Evolutionary conservation across 2,888 invertebrate genomes (phyloP).

Genomic region (Euzetes globulus): DNA sequence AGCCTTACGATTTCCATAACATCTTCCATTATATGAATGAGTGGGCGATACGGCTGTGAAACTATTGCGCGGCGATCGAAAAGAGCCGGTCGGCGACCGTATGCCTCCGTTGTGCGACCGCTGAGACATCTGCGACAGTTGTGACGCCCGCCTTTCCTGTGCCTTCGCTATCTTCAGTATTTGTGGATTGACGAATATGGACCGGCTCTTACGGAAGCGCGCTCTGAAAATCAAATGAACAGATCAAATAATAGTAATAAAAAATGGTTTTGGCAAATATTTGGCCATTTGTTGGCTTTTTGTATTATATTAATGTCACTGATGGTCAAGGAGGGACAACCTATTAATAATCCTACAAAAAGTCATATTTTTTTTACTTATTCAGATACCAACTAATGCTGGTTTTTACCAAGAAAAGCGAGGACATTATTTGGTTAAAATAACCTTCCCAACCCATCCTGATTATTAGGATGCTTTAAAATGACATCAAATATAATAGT

Average conservation of each 20-base stretch:
- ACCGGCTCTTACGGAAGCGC: constrained; percentile 33
- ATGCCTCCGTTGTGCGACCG: not conserved
- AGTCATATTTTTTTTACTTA: no score
- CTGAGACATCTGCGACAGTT: constrained; percentile 32
- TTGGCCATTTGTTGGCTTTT: not conserved
- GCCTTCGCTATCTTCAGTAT: constrained; percentile 31
- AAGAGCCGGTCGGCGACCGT: constrained; percentile 2
- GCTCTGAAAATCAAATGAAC: constrained; percentile 8
- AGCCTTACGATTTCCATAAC: constrained; percentile 9
- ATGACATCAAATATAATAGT: no score
- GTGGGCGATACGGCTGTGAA: constrained; percentile 8
- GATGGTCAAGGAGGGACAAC: no score
- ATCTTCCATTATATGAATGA: constrained; percentile 17
- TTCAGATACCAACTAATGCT: no score
- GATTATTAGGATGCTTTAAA: no score
- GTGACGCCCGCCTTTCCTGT: constrained; percentile 33
- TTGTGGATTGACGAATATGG: constrained; percentile 31
- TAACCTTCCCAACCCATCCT: no score
- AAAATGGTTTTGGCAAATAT: no score
- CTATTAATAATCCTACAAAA: no score
- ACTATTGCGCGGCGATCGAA: constrained; percentile 21
- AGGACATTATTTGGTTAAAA: no score
- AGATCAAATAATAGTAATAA: not conserved
- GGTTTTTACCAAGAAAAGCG: no score
- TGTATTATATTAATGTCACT: not conserved